Evolutionary conservation across 2,113 vertebrate species (phyloP), one percentile per base, ranked within the genome.

Genomic region (Ophthalmolycus amberensis): DNA sequence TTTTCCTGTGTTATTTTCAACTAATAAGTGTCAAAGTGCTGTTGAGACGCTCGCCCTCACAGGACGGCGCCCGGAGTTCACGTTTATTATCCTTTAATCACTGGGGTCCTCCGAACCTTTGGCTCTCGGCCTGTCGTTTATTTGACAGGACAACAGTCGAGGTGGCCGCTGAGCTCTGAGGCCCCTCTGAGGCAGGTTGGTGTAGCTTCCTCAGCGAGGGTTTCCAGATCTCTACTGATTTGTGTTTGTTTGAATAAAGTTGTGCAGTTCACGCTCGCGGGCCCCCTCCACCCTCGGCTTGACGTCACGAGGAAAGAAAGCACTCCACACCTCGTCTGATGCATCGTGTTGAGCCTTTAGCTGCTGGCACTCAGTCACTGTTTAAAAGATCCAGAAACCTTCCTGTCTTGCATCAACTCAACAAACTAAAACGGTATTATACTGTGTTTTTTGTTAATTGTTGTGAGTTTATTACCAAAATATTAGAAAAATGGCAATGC

Each of bases 21-120:
- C 72, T 81, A 65, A 56, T 83, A 85, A 62, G 70, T 69, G 87
- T 70, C 71, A 78, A 80, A 85, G 80, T 75, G 77, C 59, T 71
- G 75, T 67, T 50, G 80, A 68, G 76, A 44, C 40, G 9, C 27
- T 32, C 25, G 12, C 84, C 75, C 46, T 71, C 77, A 5, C 77
- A 67, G 80, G 72, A 66, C 10, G 29, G 18, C 44, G 63, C 72
- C 84, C 48, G 65, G 65, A 69, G 85, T 89, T 83, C 50, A 83
- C 4, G 79, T 90, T 91, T 91, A 79, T 92, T 92, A 83, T 91
- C 82, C 78, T 88, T 87, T 80, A 88, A 84, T 92, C 89, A 89
- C 74, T 0, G 69, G 76, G 77, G 76, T 81, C 82, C 72, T 80
- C 68, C 0, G 2, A 67, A 66, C 68, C 48, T 15, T 44, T 62